phyloP scores from a whole-genome alignment of 1,140 invertebrate species.

The Batillaria attramentaria region DNA sequence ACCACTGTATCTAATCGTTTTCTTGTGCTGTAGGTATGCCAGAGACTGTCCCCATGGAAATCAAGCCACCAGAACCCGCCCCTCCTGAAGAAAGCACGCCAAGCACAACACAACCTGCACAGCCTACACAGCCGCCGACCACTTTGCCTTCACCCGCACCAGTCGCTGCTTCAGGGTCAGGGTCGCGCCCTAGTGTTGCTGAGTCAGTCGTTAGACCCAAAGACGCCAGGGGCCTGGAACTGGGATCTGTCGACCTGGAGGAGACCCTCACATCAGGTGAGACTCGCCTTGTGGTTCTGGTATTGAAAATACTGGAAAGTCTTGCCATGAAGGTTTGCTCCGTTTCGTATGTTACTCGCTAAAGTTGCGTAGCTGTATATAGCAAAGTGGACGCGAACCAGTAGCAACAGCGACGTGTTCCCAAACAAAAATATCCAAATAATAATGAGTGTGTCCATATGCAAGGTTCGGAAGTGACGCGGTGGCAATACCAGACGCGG shows the following conservation, averaged over 20 bases:
- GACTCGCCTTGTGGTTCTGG: not conserved
- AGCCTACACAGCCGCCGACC: not conserved
- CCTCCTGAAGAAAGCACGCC: not conserved
- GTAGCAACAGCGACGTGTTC: too few relatives aligned
- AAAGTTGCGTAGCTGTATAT: too few relatives aligned
- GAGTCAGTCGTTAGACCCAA: not conserved
- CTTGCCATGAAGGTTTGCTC: too few relatives aligned
- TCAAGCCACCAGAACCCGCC: not conserved
- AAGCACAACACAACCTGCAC: too few relatives aligned
- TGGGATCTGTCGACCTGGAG: conserved; percentile 36
- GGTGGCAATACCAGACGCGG: too few relatives aligned
- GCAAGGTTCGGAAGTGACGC: too few relatives aligned
- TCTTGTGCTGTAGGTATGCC: conserved; percentile 10
- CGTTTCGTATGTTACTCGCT: too few relatives aligned
- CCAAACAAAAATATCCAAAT: too few relatives aligned
- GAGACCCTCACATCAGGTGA: conserved; percentile 39
- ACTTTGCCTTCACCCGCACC: not conserved
- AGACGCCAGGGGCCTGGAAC: conserved; percentile 28
- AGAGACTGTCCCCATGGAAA: conserved; percentile 2
- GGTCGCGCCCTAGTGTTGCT: not conserved
- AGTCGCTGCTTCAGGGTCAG: not conserved
- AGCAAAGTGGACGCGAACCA: too few relatives aligned
- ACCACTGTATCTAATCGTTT: too few relatives aligned
- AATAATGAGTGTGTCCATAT: too few relatives aligned
- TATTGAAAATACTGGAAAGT: too few relatives aligned